Evolutionary conservation across 2,888 invertebrate genomes (phyloP).

Genomic region (Sisyra nigra): DNA sequence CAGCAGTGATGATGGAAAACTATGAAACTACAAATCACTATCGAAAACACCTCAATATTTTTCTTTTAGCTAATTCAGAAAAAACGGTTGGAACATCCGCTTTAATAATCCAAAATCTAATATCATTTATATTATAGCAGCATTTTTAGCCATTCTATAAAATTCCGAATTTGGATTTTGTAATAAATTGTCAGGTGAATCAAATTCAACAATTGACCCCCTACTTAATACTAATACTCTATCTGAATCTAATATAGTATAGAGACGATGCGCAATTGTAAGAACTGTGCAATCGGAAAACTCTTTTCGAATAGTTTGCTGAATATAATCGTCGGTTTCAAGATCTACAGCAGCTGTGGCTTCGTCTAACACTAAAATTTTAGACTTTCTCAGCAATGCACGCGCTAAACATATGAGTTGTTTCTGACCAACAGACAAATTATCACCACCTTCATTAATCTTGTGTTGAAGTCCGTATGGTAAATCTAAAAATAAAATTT

Average conservation of each 20-base stretch:
- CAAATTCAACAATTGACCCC: constrained; percentile 65
- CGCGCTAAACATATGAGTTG: constrained; percentile 76
- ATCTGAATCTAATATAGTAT: constrained; percentile 83
- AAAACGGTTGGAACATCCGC: no score
- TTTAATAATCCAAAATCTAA: no score
- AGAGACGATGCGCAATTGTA: constrained; percentile 84
- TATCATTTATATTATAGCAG: constrained; percentile 40
- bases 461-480: constrained; percentile 64
- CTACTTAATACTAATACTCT: constrained; percentile 69
- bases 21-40: no score
- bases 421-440: constrained; percentile 78
- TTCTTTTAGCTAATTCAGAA: no score
- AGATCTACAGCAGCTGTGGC: constrained; percentile 84
- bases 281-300: constrained; percentile 78
- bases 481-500: constrained; percentile 36
- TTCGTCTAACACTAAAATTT: constrained; percentile 71
- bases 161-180: constrained; percentile 53
- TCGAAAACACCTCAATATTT: no score
- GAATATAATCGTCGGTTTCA: constrained; percentile 78
- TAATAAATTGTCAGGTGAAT: constrained; percentile 52
- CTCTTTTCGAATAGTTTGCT: constrained; percentile 76
- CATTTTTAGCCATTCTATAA: constrained; percentile 75
- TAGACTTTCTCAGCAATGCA: constrained; percentile 71
- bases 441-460: constrained; percentile 84
- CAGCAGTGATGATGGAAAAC: no score